Percentiles rank a stretch among this genome's conserved stretches.
Evolutionary conservation across 2,797 vertebrate genomes (phyloP).

Genomic region (Chaunax sp.): DNA sequence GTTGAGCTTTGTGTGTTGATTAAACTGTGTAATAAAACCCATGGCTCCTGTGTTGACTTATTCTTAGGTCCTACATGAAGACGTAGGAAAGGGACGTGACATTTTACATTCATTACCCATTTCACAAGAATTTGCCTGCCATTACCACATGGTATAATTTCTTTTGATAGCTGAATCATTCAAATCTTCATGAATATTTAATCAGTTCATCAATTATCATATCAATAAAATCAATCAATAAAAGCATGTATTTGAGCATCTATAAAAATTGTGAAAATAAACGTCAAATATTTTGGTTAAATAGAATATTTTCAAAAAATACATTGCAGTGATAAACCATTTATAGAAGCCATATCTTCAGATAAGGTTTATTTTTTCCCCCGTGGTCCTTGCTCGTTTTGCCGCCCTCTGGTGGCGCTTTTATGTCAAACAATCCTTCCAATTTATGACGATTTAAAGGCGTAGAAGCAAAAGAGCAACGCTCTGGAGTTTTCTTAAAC

Average conservation of each 20-base stretch:
- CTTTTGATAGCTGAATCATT: no score
- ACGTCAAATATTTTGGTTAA: not conserved
- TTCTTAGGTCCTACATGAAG: constrained; percentile 27
- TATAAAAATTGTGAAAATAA: not conserved
- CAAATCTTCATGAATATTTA: no score
- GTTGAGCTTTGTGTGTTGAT: constrained; percentile 99
- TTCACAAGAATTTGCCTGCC: not conserved
- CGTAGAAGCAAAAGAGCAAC: not conserved
- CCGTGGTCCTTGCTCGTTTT: not conserved
- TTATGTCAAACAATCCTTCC: no score
- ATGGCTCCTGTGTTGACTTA: constrained; percentile 71
- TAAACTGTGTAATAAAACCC: constrained; percentile 99
- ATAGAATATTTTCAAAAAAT: no score
- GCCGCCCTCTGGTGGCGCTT: constrained; percentile 48
- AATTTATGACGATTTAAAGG: not conserved
- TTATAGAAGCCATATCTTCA: fast-evolving
- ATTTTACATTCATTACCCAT: constrained; percentile 13
- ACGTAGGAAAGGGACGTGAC: not conserved
- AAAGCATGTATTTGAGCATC: no score
- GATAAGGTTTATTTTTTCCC: not conserved
- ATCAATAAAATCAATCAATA: no score
- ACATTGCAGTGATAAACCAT: no score
- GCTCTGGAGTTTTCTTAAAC: no score
- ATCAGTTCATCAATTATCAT: no score
- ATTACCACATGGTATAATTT: not conserved